A percentile compares a stretch with the other conserved stretches of the same genome.
phyloP scores from a whole-genome alignment of 2,113 vertebrate species.

The Oreamnos americanus region DNA sequence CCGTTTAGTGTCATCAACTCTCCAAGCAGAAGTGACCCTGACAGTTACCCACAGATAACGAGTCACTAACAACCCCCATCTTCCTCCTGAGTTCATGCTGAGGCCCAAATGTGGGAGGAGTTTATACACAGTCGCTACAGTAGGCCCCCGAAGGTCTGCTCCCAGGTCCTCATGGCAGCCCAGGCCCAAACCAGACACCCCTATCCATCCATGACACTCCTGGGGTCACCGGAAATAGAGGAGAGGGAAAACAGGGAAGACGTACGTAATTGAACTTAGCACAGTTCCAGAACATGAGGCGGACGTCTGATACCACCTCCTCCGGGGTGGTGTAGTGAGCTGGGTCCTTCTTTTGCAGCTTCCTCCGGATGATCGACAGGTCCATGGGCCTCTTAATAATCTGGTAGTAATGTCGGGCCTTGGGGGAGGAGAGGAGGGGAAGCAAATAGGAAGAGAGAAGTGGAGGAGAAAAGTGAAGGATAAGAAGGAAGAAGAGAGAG shows the following conservation, averaged over 20 bases:
- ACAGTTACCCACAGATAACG: not conserved
- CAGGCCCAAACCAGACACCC: not conserved
- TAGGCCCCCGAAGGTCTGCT: not conserved
- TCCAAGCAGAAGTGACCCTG: not conserved
- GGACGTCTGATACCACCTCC: conserved; percentile 93
- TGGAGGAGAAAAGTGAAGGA: not conserved
- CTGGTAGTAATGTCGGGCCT: conserved; percentile 99
- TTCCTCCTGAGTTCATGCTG: not conserved
- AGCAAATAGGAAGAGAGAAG: not conserved
- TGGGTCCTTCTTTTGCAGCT: conserved; percentile 87
- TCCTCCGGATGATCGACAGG: conserved; percentile 91
- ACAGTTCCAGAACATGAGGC: conserved; percentile 98
- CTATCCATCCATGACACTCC: not conserved
- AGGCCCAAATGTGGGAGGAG: not conserved
- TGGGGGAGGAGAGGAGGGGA: not conserved
- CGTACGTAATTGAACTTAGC: conserved; percentile 99
- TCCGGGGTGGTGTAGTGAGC: conserved; percentile 88
- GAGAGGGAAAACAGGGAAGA: conserved; percentile 53
- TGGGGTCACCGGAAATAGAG: conserved; percentile 72
- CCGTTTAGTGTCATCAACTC: not conserved
- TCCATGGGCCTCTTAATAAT: conserved; percentile 99
- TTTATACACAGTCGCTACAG: not conserved
- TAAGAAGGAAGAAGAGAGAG: not conserved
- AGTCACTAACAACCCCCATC: not conserved
- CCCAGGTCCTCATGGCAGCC: not conserved